A percentile compares a stretch with the other conserved stretches of the same genome.
Conservation (phyloP, 2,113 vertebrate species). For the Oryzias melastigma region DNA sequence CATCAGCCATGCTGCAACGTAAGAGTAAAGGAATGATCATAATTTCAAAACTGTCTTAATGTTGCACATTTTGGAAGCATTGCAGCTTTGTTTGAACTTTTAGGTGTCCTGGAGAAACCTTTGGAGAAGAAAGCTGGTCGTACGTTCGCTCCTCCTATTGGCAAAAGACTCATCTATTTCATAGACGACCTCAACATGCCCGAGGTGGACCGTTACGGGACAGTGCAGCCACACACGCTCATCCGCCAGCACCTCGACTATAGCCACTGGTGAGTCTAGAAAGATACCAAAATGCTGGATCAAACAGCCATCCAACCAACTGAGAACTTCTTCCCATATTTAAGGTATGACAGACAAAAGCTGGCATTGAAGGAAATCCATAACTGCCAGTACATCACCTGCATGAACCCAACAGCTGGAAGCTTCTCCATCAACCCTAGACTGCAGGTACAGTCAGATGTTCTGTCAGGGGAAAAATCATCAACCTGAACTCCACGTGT, state of each 20-base stretch:
- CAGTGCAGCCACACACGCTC: constrained; percentile 79
- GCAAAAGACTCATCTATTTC: constrained; percentile 84
- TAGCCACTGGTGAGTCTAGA: constrained; percentile 68
- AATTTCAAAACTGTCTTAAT: no score
- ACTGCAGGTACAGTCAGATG: constrained; percentile 79
- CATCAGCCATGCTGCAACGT: constrained; percentile 69
- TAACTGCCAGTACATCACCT: constrained; percentile 89
- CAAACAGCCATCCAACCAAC: background rate
- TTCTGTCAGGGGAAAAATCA: background rate
- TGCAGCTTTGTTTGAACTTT: background rate
- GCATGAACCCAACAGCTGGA: constrained; percentile 91
- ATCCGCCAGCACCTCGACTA: constrained; percentile 82
- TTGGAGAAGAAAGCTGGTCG: constrained; percentile 81
- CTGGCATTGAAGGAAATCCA: constrained; percentile 89
- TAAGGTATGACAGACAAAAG: constrained; percentile 97
- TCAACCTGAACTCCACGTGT: background rate
- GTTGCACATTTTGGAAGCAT: background rate
- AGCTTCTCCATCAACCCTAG: constrained; percentile 91
- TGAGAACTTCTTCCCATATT: constrained; percentile 22
- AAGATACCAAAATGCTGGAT: background rate
- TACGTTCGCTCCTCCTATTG: constrained; percentile 77
- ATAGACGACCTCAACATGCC: constrained; percentile 83
- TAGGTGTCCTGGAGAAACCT: constrained; percentile 80
- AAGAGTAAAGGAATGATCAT: constrained; percentile 14
- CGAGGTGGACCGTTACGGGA: constrained; percentile 77